These are phyloP conservation scores for Megalurothrips usitatus DNA, from an alignment of 2,888 invertebrate genomes.

Conservation along the genomic window DNA sequence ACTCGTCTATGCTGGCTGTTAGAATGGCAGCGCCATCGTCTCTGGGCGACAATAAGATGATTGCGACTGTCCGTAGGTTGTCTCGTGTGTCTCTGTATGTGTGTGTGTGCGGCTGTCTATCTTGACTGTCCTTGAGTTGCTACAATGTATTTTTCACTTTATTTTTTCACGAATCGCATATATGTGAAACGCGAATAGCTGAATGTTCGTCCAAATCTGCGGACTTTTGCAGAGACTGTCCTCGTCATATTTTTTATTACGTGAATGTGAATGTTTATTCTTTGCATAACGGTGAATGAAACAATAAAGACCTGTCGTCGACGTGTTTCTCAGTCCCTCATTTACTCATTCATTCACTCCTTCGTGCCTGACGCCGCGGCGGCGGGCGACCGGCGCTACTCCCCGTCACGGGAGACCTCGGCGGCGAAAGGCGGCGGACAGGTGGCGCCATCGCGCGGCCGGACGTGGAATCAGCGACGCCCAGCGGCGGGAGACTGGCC, in stretches of 20 bases:
- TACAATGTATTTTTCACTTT: constrained; percentile 15
- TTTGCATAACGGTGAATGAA: not conserved
- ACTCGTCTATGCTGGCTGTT: not conserved
- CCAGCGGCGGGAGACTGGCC: no score
- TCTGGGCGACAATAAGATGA: not conserved
- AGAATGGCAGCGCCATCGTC: not conserved
- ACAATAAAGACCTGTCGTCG: not conserved
- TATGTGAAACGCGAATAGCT: not conserved
- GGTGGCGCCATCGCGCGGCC: not conserved
- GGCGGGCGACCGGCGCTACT: not conserved
- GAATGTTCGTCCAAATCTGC: constrained; percentile 16
- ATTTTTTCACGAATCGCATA: not conserved
- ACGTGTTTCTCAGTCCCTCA: not conserved
- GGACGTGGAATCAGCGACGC: not conserved
- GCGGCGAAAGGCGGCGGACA: not conserved
- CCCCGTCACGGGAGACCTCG: not conserved
- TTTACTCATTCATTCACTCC: not conserved
- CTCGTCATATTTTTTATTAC: not conserved
- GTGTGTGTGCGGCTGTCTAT: not conserved
- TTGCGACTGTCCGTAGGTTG: not conserved
- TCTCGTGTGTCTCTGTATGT: not conserved
- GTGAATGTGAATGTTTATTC: not conserved
- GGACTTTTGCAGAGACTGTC: constrained; percentile 25
- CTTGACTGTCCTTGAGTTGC: constrained; percentile 14
- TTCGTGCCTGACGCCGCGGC: no score